These are phyloP conservation scores for Cassiopea xamachana DNA, from an alignment of 30 jellyfish, hydroid and myxozoan genomes.

Conservation along the genomic window DNA sequence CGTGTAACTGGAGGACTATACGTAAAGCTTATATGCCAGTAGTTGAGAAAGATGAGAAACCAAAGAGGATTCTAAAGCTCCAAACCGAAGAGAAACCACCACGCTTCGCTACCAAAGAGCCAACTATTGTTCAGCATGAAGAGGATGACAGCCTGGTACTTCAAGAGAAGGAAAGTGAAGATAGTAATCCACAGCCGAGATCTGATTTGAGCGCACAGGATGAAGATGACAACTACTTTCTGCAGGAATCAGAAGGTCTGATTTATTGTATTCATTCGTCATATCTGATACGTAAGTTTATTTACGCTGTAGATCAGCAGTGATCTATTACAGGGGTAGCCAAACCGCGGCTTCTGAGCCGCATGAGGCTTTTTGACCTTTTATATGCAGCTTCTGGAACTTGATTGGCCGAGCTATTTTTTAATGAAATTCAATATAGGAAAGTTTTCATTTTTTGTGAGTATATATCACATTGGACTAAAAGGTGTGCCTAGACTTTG, in stretches of 20 bases:
- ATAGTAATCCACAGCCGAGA: neutral
- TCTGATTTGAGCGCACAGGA: neutral
- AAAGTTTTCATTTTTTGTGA: no score
- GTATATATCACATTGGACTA: no score
- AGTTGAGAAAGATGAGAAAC: conserved; percentile 8
- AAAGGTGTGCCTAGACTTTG: no score
- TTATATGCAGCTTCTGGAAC: no score
- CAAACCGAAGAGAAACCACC: conserved; percentile 1
- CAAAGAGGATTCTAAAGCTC: neutral
- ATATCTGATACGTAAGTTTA: no score
- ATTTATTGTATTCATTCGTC: neutral
- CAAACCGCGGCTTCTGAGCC: no score
- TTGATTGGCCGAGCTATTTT: no score
- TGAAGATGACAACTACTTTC: neutral
- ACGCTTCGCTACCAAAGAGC: neutral
- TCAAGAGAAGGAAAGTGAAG: neutral
- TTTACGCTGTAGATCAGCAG: no score
- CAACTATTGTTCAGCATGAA: neutral
- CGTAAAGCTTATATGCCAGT: neutral
- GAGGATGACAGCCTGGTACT: neutral
- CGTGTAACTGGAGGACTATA: conserved; percentile 27
- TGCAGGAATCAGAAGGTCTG: neutral
- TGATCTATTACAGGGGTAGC: no score
- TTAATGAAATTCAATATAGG: no score
- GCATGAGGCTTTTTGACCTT: no score